Percentiles rank a stretch among this genome's conserved stretches.
These are phyloP conservation scores for Hypotaenidia okinawae DNA, from an alignment of 2,797 vertebrate species.

Conservation along the genomic window DNA sequence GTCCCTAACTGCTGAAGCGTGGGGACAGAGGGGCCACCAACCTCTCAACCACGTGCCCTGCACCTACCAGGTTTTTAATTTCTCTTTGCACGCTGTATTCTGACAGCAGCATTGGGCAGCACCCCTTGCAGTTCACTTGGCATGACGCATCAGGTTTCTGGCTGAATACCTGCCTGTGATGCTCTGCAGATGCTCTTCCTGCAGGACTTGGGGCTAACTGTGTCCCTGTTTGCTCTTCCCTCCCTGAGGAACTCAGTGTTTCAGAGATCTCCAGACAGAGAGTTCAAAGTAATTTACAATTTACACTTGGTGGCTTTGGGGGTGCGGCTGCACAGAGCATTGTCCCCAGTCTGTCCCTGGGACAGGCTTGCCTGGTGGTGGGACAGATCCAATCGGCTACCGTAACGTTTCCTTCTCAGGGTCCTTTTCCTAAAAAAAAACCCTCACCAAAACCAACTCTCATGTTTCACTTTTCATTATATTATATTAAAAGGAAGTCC, in stretches of 20 bases:
- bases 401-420: neutral
- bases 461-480: neutral
- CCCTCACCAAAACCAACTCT: rapidly evolving
- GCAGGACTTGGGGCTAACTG: neutral
- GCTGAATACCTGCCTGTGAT: rapidly evolving
- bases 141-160: neutral
- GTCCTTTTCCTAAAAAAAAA: neutral
- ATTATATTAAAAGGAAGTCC: neutral
- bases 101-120: neutral
- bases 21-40: neutral
- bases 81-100: neutral
- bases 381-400: neutral
- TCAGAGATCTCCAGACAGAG: neutral
- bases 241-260: neutral
- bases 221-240: neutral
- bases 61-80: neutral
- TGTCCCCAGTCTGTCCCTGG: too few relatives aligned
- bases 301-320: neutral
- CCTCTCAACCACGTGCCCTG: rapidly evolving
- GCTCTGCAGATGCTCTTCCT: neutral
- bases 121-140: rapidly evolving
- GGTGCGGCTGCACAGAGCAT: neutral
- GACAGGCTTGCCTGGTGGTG: rapidly evolving
- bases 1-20: neutral
- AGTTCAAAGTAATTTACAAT: neutral